Conservation (phyloP, 1,140 invertebrate species). For the Pachypeltis micranthus region DNA sequence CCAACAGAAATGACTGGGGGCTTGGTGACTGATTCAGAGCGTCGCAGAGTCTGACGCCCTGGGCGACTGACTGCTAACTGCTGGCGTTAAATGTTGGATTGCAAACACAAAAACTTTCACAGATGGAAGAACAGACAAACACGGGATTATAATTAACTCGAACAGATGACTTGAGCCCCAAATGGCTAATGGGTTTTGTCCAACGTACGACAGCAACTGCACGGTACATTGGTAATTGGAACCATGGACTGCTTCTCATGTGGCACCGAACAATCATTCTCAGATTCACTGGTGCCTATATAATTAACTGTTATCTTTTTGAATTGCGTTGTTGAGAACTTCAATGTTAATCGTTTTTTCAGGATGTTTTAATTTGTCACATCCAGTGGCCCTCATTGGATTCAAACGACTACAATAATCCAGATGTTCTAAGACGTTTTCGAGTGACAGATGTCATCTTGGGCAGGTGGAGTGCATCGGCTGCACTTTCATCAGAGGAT, state of each 20-base stretch:
- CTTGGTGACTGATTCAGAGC: too few species aligned
- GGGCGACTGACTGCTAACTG: too few species aligned
- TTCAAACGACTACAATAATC: neutral
- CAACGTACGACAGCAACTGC: too few species aligned
- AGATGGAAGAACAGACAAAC: too few species aligned
- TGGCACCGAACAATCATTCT: neutral
- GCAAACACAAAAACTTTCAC: too few species aligned
- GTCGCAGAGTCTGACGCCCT: too few species aligned
- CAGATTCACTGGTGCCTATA: slow-evolving; percentile 29
- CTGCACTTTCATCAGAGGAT: too few species aligned
- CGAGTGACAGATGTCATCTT: neutral
- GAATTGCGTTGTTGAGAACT: neutral
- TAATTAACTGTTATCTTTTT: slow-evolving; percentile 1
- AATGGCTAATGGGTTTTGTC: too few species aligned
- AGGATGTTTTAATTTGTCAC: slow-evolving; percentile 44
- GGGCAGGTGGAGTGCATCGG: neutral
- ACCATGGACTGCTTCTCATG: neutral
- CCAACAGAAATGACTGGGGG: too few species aligned
- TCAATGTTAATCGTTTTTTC: slow-evolving; percentile 22
- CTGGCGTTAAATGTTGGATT: too few species aligned
- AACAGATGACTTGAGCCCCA: too few species aligned
- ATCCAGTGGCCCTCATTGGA: slow-evolving; percentile 36
- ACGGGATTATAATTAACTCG: too few species aligned
- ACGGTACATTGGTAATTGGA: neutral
- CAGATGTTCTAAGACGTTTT: neutral